These are phyloP conservation scores for Neotoma lepida DNA, from an alignment of 2,113 vertebrate species.

Conservation along the genomic window DNA sequence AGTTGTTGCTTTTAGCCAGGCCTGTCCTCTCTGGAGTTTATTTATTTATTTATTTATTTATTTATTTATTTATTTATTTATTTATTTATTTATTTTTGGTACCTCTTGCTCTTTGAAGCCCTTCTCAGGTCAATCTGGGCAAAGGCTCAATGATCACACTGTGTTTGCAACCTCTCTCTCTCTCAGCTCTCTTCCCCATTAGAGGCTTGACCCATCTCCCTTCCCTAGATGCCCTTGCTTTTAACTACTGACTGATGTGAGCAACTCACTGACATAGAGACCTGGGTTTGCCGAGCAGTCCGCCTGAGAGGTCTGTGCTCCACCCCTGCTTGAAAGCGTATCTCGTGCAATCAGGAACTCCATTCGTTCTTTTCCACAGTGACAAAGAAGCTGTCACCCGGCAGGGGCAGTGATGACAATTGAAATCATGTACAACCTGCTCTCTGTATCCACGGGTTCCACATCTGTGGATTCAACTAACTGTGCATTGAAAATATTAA, in stretches of 20 bases:
- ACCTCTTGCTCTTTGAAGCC: background rate
- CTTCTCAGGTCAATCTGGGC: background rate
- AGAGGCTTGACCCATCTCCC: background rate
- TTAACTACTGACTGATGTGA: background rate
- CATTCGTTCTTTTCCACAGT: constrained; percentile 38
- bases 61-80: background rate
- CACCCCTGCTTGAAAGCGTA: background rate
- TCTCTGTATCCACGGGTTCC: background rate
- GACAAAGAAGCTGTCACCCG: background rate
- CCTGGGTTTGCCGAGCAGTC: background rate
- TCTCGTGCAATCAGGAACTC: constrained; percentile 3
- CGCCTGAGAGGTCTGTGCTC: background rate
- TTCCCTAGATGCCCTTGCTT: background rate
- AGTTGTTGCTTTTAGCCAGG: background rate
- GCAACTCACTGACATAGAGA: background rate
- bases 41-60: background rate
- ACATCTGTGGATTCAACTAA: background rate
- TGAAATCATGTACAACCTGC: background rate
- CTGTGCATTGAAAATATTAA: background rate
- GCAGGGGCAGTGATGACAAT: background rate
- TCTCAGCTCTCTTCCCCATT: background rate
- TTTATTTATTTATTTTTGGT: background rate
- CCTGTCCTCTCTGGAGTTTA: background rate
- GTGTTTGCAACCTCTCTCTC: background rate
- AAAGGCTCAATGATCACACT: background rate